A percentile compares a stretch with the other conserved stretches of the same genome.
Conservation (phyloP, 2,888 invertebrate species). For the Drosophila demipolita region DNA sequence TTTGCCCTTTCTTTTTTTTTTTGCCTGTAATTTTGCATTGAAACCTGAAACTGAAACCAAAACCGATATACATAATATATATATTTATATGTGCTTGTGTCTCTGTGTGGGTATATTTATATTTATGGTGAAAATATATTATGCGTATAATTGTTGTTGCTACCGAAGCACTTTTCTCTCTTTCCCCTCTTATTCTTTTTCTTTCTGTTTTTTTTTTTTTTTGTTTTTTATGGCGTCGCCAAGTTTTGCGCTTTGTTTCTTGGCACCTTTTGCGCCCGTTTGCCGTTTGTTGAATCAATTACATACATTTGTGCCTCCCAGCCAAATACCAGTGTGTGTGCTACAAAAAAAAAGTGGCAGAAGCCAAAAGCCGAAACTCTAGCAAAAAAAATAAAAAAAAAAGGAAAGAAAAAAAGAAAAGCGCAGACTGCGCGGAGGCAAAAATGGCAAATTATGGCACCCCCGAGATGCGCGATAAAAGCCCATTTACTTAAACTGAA, state of each 20-base stretch:
- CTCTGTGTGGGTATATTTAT: conserved; percentile 18
- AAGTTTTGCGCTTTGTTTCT: conserved; percentile 67
- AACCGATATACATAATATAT: not conserved
- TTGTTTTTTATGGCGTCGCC: conserved; percentile 37
- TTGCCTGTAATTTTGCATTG: not conserved
- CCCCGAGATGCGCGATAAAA: conserved; percentile 80
- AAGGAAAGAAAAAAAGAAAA: conserved; percentile 31
- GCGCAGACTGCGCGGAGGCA: conserved; percentile 61
- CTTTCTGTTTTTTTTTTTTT: not conserved
- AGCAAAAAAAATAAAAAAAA: conserved; percentile 11
- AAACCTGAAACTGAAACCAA: not conserved
- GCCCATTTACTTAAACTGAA: conserved; percentile 81
- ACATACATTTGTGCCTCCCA: conserved; percentile 60
- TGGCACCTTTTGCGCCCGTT: conserved; percentile 62
- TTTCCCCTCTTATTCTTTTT: not conserved
- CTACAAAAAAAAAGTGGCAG: conserved; percentile 16
- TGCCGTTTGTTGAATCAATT: conserved; percentile 74
- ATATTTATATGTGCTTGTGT: not conserved
- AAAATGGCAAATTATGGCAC: conserved; percentile 82
- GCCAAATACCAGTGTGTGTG: conserved; percentile 56
- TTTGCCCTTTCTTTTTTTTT: not conserved
- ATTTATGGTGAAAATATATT: conserved; percentile 74
- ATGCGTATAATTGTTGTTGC: conserved; percentile 77
- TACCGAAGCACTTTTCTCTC: conserved; percentile 27
- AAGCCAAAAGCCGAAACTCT: conserved; percentile 28